Percentiles rank a stretch among this genome's conserved stretches.
These are phyloP conservation scores for Hephaestus fuliginosus DNA, from an alignment of 2,797 vertebrate species.

Conservation along the genomic window DNA sequence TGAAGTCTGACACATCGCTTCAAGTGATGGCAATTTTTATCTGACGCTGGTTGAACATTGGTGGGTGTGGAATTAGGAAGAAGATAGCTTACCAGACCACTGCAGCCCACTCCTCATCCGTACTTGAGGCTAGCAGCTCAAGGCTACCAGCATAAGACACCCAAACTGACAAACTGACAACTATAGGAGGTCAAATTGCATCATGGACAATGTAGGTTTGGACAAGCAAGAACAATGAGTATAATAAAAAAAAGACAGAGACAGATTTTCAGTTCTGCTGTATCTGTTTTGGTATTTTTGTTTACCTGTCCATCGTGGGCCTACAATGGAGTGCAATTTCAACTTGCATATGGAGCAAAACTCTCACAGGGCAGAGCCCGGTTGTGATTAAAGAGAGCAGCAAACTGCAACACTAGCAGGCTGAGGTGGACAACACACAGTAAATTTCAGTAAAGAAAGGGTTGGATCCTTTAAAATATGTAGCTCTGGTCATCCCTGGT, in stretches of 20 bases:
- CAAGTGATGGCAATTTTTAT: neutral
- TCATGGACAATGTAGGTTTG: neutral
- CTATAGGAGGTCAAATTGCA: fast-evolving
- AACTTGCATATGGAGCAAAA: neutral
- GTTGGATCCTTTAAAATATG: neutral
- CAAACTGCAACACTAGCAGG: neutral
- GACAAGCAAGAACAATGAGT: neutral
- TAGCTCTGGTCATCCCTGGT: neutral
- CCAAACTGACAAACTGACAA: neutral
- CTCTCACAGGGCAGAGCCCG: neutral
- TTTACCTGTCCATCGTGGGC: neutral
- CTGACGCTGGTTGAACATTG: neutral
- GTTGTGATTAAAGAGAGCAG: neutral
- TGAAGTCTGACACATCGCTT: neutral
- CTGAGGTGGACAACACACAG: neutral
- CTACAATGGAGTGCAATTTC: neutral
- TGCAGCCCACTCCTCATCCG: neutral
- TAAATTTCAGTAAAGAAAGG: neutral
- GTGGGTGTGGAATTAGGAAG: neutral
- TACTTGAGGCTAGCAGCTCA: neutral
- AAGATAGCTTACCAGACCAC: neutral
- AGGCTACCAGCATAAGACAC: neutral
- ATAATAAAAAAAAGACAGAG: neutral
- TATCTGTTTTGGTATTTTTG: neutral
- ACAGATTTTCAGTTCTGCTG: neutral